Conservation (phyloP, 2,113 vertebrate genomes). For the Nibea coibor region DNA sequence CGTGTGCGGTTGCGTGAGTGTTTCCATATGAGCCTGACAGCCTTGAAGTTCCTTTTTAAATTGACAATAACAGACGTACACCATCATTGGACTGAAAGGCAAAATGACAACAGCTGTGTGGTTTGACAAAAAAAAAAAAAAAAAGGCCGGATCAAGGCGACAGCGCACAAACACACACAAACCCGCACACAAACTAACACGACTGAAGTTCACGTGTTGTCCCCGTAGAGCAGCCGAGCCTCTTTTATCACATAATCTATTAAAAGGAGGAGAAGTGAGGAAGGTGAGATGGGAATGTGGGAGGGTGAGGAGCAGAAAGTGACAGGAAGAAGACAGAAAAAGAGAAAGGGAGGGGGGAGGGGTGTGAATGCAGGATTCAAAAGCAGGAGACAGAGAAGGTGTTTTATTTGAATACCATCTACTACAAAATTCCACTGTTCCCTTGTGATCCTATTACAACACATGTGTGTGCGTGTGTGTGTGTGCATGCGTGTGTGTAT, state of each 20-base stretch:
- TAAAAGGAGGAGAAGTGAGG: slow-evolving; percentile 48
- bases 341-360: neutral
- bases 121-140: slow-evolving; percentile 2
- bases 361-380: slow-evolving; percentile 35
- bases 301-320: slow-evolving; percentile 48
- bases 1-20: slow-evolving; percentile 21
- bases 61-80: slow-evolving; percentile 58
- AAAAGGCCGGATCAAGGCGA: slow-evolving; percentile 33
- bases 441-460: slow-evolving; percentile 76
- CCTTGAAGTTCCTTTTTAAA: slow-evolving; percentile 65
- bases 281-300: slow-evolving; percentile 50
- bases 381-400: slow-evolving; percentile 6
- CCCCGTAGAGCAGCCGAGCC: neutral
- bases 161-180: neutral
- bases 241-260: slow-evolving; percentile 65
- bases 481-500: neutral
- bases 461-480: slow-evolving; percentile 1
- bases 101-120: neutral
- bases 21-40: slow-evolving; percentile 42
- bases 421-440: slow-evolving; percentile 58
- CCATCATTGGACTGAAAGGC: slow-evolving; percentile 44
- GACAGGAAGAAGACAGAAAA: slow-evolving; percentile 40
- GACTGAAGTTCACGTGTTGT: slow-evolving; percentile 40
- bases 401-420: slow-evolving; percentile 34
- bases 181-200: neutral